Conservation (phyloP, 2,888 invertebrate genomes). For the Spodoptera exigua region DNA sequence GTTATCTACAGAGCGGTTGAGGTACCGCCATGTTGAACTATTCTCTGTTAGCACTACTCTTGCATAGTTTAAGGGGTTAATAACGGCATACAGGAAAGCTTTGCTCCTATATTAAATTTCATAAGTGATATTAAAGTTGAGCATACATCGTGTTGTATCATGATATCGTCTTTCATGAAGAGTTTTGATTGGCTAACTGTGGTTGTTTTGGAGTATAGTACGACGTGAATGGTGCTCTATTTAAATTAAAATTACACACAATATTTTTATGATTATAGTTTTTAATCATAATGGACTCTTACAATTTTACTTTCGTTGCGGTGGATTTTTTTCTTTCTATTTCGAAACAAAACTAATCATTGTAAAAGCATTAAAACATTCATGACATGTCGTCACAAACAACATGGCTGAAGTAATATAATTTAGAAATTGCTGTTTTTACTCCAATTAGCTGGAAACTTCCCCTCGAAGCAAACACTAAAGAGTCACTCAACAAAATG, state of each 20-base stretch:
- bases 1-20: constrained; percentile 24
- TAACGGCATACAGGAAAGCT: constrained; percentile 32
- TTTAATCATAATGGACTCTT: too few species aligned
- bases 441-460: constrained; percentile 9
- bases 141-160: constrained; percentile 10
- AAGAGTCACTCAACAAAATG: constrained; percentile 20
- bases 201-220: too few species aligned
- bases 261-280: too few species aligned
- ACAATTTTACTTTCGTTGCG: background rate
- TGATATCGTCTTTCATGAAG: background rate
- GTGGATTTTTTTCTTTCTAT: background rate
- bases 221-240: too few species aligned
- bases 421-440: background rate
- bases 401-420: background rate
- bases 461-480: background rate
- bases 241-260: too few species aligned
- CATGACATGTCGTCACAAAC: too few species aligned
- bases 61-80: constrained; percentile 52
- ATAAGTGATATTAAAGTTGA: constrained; percentile 30
- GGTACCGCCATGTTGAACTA: constrained; percentile 33
- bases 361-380: too few species aligned
- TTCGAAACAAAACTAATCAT: too few species aligned
- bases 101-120: constrained; percentile 33
- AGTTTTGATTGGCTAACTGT: background rate
- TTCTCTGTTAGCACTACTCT: constrained; percentile 34